Base-by-base conservation (phyloP, 2,888 invertebrate species). In the Philonicus albiceps region DNA sequence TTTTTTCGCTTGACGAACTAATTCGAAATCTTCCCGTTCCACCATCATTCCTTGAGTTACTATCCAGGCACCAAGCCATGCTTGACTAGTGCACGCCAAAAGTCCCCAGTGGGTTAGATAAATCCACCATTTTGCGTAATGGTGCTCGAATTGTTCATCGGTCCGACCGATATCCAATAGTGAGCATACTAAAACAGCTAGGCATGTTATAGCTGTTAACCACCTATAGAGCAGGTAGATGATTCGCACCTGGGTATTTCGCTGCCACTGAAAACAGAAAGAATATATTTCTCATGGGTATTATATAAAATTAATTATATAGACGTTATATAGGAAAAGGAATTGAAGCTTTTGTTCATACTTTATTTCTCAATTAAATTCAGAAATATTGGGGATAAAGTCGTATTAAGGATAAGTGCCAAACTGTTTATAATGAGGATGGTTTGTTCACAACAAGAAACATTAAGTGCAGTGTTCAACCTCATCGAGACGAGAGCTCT, bases 11-110 rank as follows among this genome's bases (percentile, higher is more conserved):
- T 92, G 92, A 3, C 92, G 90, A 87, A 92, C 92, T 84, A 92
- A 90, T 88, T 92, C 92, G 87, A 92, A 92, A 88, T 92, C 92
- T 88, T 92, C 92, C n/a, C 92, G 91, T 87, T 92, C 92, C 87
- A 92, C 92, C 92, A 92, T 92, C 91, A 92, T 91, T 27, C 92
- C 92, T 88, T 92, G 92, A 86, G 92, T 92, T 13, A 92, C 92
- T 88, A 92, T 92, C 92, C 92, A 92, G 37, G 92, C 92, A 72
- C 91, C 92, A 85, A 92, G 89, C 92, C 92, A 92, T 34, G 92
- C 92, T 89, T 92, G 92, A 8, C 90, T 89, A 2, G 92, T 91
- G 88, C 92, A 92, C 49, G 91, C 91, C 49, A 92, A 89, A 84
- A 92, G 89, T 0, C 92, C 92, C 92, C 92, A 92, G 88, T 92